Percentiles rank a stretch among this genome's conserved stretches.
Conservation (phyloP, 2,797 vertebrate genomes). For the Melanotaenia parkinsoni region DNA sequence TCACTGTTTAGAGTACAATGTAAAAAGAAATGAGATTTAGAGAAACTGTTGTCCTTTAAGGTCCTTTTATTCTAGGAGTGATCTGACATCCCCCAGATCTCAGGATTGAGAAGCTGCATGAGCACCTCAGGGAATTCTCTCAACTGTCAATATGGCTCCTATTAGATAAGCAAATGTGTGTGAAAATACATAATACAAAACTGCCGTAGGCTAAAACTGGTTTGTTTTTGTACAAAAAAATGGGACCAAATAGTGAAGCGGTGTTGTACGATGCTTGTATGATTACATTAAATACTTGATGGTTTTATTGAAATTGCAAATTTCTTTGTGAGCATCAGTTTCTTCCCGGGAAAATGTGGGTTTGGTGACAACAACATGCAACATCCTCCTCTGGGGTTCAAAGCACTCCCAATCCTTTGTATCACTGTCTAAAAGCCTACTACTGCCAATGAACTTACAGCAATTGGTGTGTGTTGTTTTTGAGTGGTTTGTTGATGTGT, state of each 20-base stretch:
- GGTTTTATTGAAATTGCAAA: conserved; percentile 57
- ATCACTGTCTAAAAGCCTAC: conserved; percentile 56
- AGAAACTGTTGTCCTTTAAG: conserved; percentile 40
- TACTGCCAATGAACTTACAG: conserved; percentile 56
- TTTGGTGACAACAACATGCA: conserved; percentile 49
- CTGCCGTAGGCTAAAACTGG: conserved; percentile 46
- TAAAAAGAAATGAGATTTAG: conserved; percentile 24
- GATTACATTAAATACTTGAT: conserved; percentile 49
- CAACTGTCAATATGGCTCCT: conserved; percentile 66
- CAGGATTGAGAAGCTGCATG: conserved; percentile 55
- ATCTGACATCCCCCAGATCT: conserved; percentile 63
- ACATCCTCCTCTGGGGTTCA: conserved; percentile 58
- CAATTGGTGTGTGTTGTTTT: conserved; percentile 53
- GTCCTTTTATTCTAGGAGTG: conserved; percentile 50
- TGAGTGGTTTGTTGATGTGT: conserved; percentile 58
- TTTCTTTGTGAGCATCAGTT: conserved; percentile 44
- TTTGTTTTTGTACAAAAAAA: conserved; percentile 53
- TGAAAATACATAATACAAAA: conserved; percentile 69
- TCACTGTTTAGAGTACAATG: conserved; percentile 48
- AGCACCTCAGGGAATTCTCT: conserved; percentile 52
- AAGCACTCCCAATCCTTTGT: conserved; percentile 55
- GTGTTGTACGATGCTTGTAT: conserved; percentile 36
- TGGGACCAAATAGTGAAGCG: conserved; percentile 19
- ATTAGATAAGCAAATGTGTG: conserved; percentile 77
- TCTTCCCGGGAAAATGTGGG: conserved; percentile 52